Evolutionary conservation across 2,113 vertebrate species (phyloP).

Genomic region (Ceratotherium simum): DNA sequence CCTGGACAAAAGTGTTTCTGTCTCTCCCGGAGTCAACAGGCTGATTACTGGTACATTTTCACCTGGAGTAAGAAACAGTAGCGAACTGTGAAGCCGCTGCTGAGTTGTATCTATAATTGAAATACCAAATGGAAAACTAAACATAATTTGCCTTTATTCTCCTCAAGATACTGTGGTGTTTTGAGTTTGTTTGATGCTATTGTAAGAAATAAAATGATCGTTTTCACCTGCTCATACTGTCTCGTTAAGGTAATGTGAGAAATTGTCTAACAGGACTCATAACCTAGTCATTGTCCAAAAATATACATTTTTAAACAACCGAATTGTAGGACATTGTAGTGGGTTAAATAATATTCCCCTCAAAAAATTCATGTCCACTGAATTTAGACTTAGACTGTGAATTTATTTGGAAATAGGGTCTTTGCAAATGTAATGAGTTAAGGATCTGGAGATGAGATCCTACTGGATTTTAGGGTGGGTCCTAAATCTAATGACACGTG

Average conservation of each 20-base stretch:
- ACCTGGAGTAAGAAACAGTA: not conserved
- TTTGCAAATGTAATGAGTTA: not conserved
- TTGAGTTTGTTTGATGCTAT: not conserved
- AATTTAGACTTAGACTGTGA: not conserved
- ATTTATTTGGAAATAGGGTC: not conserved
- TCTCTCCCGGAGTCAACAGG: not conserved
- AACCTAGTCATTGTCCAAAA: not conserved
- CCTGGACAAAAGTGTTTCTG: not conserved
- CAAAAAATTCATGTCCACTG: not conserved
- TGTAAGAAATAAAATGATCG: constrained; percentile 44
- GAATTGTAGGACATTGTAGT: not conserved
- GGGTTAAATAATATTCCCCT: not conserved
- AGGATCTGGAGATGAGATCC: not conserved
- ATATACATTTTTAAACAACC: not conserved
- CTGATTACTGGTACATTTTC: not conserved
- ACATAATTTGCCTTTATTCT: not conserved
- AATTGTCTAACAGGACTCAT: not conserved
- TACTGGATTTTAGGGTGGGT: not conserved
- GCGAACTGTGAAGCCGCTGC: not conserved
- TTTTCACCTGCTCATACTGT: not conserved
- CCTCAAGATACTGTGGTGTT: not conserved
- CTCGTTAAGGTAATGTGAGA: not conserved
- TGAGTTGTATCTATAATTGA: not conserved
- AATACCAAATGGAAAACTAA: constrained; percentile 24
- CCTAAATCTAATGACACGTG: not conserved